Conservation (phyloP, 64 coral and sea anemone genomes). For the Cladopsammia gracilis region DNA sequence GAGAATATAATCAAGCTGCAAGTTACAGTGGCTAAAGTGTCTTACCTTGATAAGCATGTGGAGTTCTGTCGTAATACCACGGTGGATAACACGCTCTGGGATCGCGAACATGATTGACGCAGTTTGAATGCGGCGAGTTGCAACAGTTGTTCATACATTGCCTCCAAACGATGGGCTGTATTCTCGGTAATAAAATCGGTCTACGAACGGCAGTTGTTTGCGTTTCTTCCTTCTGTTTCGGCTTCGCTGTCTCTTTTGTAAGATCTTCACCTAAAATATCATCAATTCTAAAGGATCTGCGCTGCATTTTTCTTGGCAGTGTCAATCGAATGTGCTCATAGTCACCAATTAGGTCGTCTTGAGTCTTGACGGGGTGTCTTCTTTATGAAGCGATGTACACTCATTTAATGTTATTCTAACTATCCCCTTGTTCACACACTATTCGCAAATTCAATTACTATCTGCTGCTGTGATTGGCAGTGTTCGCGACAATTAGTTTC, state of each 20-base stretch:
- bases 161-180: slow-evolving; percentile 63
- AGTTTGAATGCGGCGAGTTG: slow-evolving; percentile 26
- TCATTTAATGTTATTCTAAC: slow-evolving; percentile 69
- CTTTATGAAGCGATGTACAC: slow-evolving; percentile 37
- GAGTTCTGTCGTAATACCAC: slow-evolving; percentile 63
- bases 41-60: slow-evolving; percentile 62
- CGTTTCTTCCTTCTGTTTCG: slow-evolving; percentile 38
- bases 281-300: slow-evolving; percentile 80
- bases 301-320: slow-evolving; percentile 69
- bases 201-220: slow-evolving; percentile 34
- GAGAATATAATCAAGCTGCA: too few relatives aligned
- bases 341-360: slow-evolving; percentile 36
- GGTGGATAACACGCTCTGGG: neutral
- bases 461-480: slow-evolving; percentile 82
- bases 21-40: neutral
- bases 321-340: neutral
- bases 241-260: slow-evolving; percentile 37
- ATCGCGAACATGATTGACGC: slow-evolving; percentile 15
- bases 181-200: slow-evolving; percentile 84
- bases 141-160: slow-evolving; percentile 27
- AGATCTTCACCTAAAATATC: slow-evolving; percentile 81
- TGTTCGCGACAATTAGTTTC: slow-evolving; percentile 80
- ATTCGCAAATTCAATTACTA: slow-evolving; percentile 94
- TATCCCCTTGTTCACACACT: slow-evolving; percentile 89
- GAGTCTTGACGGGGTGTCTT: slow-evolving; percentile 12